Conservation (phyloP, 1,140 invertebrate genomes). For the Mya arenaria region DNA sequence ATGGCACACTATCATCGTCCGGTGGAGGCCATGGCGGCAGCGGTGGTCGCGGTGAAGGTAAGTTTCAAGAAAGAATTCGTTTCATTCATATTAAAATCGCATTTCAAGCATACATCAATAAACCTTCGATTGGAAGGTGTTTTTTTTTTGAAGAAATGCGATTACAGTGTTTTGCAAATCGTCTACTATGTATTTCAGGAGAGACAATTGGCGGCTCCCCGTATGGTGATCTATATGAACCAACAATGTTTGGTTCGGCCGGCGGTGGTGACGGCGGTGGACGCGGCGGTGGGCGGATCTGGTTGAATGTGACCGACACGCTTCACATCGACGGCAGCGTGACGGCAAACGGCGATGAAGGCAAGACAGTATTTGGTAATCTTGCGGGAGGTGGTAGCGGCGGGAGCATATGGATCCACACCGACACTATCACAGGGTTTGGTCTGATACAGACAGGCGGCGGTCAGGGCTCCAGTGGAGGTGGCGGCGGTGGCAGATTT, state of each 20-base stretch:
- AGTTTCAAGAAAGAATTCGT: too few species aligned
- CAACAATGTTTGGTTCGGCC: conserved; percentile 66
- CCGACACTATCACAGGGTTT: conserved; percentile 64
- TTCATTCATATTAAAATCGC: too few species aligned
- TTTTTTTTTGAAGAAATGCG: too few species aligned
- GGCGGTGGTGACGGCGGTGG: conserved; percentile 70
- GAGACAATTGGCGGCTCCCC: conserved; percentile 57
- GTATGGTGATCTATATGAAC: conserved; percentile 70
- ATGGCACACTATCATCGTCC: neutral
- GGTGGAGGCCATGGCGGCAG: conserved; percentile 71
- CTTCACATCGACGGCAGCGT: conserved; percentile 69
- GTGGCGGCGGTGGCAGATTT: conserved; percentile 71
- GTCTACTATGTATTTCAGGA: conserved; percentile 37
- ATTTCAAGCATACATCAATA: too few species aligned
- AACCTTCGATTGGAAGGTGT: too few species aligned
- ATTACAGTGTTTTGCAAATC: too few species aligned
- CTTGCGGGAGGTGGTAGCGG: conserved; percentile 70
- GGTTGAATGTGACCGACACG: conserved; percentile 72
- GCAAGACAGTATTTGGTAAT: conserved; percentile 19
- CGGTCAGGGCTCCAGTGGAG: conserved; percentile 64
- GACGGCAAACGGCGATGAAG: conserved; percentile 65
- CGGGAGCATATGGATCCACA: conserved; percentile 71
- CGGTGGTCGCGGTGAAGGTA: conserved; percentile 69
- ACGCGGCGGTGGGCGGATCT: conserved; percentile 69
- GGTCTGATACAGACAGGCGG: conserved; percentile 62